These are phyloP conservation scores for Calliphora vicina DNA, from an alignment of 1,140 invertebrate species.

Conservation along the genomic window DNA sequence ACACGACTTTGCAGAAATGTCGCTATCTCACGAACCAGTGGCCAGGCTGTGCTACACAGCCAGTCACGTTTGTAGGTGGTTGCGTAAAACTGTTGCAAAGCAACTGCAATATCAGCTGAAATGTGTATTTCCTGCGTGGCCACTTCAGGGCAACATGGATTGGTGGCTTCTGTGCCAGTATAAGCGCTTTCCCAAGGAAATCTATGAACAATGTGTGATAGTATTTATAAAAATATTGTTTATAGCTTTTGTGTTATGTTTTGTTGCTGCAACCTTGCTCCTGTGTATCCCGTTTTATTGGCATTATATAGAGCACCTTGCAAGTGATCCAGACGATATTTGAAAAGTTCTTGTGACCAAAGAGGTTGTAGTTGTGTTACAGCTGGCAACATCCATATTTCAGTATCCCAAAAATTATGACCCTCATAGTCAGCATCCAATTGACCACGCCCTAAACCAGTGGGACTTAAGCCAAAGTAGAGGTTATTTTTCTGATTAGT, in stretches of 20 bases:
- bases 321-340: slow-evolving; percentile 49
- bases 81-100: slow-evolving; percentile 65
- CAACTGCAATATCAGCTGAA: slow-evolving; percentile 66
- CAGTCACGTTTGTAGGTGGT: slow-evolving; percentile 65
- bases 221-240: background rate
- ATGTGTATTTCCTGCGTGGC: slow-evolving; percentile 68
- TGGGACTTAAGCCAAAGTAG: slow-evolving; percentile 68
- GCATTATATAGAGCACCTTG: slow-evolving; percentile 54
- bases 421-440: slow-evolving; percentile 58
- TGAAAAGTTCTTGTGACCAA: slow-evolving; percentile 49
- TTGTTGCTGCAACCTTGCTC: slow-evolving; percentile 45
- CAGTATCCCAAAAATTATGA: slow-evolving; percentile 62
- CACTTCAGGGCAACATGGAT: slow-evolving; percentile 67
- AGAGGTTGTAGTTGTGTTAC: slow-evolving; percentile 47
- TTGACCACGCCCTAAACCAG: slow-evolving; percentile 66
- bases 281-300: slow-evolving; percentile 47
- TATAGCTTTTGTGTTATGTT: background rate
- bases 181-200: slow-evolving; percentile 69
- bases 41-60: slow-evolving; percentile 64
- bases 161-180: slow-evolving; percentile 67
- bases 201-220: slow-evolving; percentile 26
- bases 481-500: slow-evolving; percentile 62
- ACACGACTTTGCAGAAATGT: slow-evolving; percentile 67
- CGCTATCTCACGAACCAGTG: slow-evolving; percentile 66
- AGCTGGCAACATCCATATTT: slow-evolving; percentile 61